A percentile compares a stretch with the other conserved stretches of the same genome.
phyloP scores from a whole-genome alignment of 1,140 invertebrate species.

The Drosophila novamexicana region DNA sequence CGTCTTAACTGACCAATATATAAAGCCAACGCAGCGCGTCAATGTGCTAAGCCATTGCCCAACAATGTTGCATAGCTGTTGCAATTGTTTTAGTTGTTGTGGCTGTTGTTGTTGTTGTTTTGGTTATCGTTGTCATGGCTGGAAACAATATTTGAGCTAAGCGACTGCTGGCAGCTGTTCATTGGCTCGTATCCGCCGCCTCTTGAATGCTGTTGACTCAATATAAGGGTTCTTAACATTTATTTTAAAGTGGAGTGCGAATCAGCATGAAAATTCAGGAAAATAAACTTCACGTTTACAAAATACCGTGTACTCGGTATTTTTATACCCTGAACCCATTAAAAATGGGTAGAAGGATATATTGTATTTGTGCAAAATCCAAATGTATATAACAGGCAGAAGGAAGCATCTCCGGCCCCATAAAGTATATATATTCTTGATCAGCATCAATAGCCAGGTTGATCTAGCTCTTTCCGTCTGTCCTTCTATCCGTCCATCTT shows the following conservation, averaged over 20 bases:
- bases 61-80: slow-evolving; percentile 38
- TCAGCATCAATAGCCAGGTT: too few species aligned
- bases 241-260: background rate
- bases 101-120: background rate
- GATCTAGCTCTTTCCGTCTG: too few species aligned
- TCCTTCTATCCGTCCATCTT: too few species aligned
- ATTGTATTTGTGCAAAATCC: too few species aligned
- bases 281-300: too few species aligned
- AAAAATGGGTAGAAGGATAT: too few species aligned
- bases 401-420: too few species aligned
- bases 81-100: slow-evolving; percentile 20
- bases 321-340: too few species aligned
- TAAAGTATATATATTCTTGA: too few species aligned
- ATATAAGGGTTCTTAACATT: background rate
- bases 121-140: slow-evolving; percentile 12
- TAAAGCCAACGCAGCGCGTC: slow-evolving; percentile 61
- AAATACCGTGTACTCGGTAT: too few species aligned
- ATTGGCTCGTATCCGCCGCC: slow-evolving; percentile 31
- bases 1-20: slow-evolving; percentile 77
- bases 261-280: background rate
- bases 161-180: slow-evolving; percentile 39
- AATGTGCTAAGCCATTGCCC: slow-evolving; percentile 58
- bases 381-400: too few species aligned
- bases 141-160: slow-evolving; percentile 22
- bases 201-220: slow-evolving; percentile 8